These are phyloP conservation scores for Mactra quadrangularis DNA, from an alignment of 1,140 invertebrate species.

Conservation along the genomic window DNA sequence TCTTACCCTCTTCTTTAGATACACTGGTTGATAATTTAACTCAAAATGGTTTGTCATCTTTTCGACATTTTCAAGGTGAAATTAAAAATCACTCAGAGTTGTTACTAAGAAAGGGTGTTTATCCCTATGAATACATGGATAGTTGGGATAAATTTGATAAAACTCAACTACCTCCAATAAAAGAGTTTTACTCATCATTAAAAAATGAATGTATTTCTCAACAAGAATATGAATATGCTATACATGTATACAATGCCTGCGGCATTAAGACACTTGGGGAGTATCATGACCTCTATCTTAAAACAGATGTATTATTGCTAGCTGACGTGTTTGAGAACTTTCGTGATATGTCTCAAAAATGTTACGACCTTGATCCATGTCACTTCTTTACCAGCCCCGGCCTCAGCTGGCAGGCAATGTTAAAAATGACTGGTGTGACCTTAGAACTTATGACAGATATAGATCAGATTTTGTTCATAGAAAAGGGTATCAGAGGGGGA, in stretches of 20 bases:
- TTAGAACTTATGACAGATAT: slow-evolving; percentile 59
- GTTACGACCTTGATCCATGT: slow-evolving; percentile 54
- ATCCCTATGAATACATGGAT: slow-evolving; percentile 63
- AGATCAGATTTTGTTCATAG: slow-evolving; percentile 55
- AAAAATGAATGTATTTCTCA: slow-evolving; percentile 41
- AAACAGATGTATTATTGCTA: slow-evolving; percentile 48
- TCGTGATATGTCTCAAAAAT: slow-evolving; percentile 28
- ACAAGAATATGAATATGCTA: slow-evolving; percentile 52
- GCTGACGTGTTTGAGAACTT: slow-evolving; percentile 61
- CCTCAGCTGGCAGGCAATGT: slow-evolving; percentile 65
- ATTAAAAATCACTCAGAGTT: slow-evolving; percentile 28
- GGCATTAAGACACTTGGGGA: slow-evolving; percentile 32
- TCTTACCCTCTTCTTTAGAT: slow-evolving; percentile 51
- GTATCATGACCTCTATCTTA: slow-evolving; percentile 58
- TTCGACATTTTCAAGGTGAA: slow-evolving; percentile 47
- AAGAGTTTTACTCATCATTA: slow-evolving; percentile 46
- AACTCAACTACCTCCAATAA: slow-evolving; percentile 50
- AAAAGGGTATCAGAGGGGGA: slow-evolving; percentile 55
- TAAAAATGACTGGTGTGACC: slow-evolving; percentile 67
- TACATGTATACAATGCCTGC: slow-evolving; percentile 31
- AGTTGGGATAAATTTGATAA: slow-evolving; percentile 55
- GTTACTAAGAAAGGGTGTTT: slow-evolving; percentile 59
- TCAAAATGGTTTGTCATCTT: slow-evolving; percentile 39
- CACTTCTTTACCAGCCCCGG: slow-evolving; percentile 63
- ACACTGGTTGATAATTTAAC: slow-evolving; percentile 51